These are phyloP conservation scores for Vollenhovia emeryi DNA, from an alignment of 1,140 invertebrate genomes.

Conservation along the genomic window DNA sequence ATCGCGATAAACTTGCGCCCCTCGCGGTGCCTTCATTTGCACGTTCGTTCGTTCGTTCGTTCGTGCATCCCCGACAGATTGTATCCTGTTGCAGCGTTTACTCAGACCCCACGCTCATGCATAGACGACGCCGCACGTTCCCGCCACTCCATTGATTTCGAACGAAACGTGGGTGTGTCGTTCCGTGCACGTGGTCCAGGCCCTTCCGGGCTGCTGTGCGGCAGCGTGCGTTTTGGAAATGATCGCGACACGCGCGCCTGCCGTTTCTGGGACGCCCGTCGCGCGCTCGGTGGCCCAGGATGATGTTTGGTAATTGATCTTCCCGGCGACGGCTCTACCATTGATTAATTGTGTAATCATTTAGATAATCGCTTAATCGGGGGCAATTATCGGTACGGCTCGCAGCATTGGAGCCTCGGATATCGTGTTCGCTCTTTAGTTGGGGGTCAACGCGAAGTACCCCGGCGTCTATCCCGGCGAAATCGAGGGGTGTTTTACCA, in stretches of 20 bases:
- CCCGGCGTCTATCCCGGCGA: not conserved
- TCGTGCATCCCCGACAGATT: not conserved
- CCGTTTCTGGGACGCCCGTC: not conserved
- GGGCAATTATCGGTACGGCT: not conserved
- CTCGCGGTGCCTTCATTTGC: not conserved
- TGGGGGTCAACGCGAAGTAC: not conserved
- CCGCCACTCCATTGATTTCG: conserved; percentile 63
- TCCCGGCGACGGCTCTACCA: not conserved
- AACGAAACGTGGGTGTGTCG: conserved; percentile 64
- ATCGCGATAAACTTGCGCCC: not conserved
- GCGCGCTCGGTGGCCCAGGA: not conserved
- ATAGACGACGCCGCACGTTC: conserved; percentile 4
- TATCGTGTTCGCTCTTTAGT: not conserved
- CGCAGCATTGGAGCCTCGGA: not conserved
- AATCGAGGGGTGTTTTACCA: not conserved
- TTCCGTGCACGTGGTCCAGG: conserved; percentile 59
- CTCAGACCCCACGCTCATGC: not conserved
- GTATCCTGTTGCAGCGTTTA: conserved; percentile 19
- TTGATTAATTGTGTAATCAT: conserved; percentile 44
- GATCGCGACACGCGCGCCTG: not conserved
- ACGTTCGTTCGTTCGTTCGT: conserved; percentile 23
- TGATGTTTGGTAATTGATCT: conserved; percentile 25
- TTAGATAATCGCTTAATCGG: conserved; percentile 46
- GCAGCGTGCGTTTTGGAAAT: not conserved
- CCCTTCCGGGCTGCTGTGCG: not conserved